Percentiles rank a stretch among this genome's conserved stretches.
phyloP scores from a whole-genome alignment of 2,888 invertebrate genomes.

The Euplexia lucipara region DNA sequence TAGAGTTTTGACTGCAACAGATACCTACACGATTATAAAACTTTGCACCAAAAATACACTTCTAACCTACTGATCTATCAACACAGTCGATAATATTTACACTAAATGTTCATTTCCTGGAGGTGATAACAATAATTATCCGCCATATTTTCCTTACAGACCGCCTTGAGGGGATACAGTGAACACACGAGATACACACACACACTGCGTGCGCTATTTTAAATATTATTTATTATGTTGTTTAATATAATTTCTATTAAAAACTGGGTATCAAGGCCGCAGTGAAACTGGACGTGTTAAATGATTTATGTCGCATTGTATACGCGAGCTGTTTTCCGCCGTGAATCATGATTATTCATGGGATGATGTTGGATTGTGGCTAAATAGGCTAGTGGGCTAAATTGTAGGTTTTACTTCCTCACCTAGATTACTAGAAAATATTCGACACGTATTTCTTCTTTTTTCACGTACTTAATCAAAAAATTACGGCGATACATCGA shows the following conservation, averaged over 20 bases:
- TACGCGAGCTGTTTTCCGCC: slow-evolving; percentile 20
- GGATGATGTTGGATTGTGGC: not conserved
- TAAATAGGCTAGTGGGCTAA: too few relatives aligned
- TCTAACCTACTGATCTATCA: not conserved
- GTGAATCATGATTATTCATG: slow-evolving; percentile 27
- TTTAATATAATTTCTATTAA: slow-evolving; percentile 59
- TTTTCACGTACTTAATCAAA: too few relatives aligned
- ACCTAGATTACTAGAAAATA: too few relatives aligned
- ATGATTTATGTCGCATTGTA: slow-evolving; percentile 60
- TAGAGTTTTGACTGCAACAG: too few relatives aligned
- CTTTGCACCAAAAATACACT: too few relatives aligned
- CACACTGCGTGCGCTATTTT: slow-evolving; percentile 25
- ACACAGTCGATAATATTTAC: slow-evolving; percentile 17
- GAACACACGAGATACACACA: slow-evolving; percentile 6
- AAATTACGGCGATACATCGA: too few relatives aligned
- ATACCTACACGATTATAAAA: too few relatives aligned
- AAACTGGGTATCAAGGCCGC: slow-evolving; percentile 51
- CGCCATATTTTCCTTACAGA: slow-evolving; percentile 9
- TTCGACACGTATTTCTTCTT: too few relatives aligned
- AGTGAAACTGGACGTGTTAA: slow-evolving; percentile 29
- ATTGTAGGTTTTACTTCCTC: too few relatives aligned
- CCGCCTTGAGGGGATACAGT: slow-evolving; percentile 26
- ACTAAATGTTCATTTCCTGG: slow-evolving; percentile 12
- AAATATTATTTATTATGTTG: slow-evolving; percentile 47
- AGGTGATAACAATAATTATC: slow-evolving; percentile 8